These are phyloP conservation scores for Silurus glanis DNA, from an alignment of 2,113 vertebrate species.

Conservation along the genomic window DNA sequence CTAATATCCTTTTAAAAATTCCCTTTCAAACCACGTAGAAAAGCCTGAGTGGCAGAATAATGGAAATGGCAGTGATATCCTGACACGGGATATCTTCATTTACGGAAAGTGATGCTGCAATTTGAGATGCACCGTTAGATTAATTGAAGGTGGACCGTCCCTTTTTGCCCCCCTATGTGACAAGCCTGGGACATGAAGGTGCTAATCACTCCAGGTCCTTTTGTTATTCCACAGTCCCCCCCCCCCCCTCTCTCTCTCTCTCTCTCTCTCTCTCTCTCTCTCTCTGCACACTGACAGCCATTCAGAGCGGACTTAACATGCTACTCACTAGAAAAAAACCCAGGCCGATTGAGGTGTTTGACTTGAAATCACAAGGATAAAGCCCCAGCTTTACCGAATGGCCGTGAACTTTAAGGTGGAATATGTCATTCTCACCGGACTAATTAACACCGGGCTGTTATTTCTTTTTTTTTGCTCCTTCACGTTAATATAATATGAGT, in stretches of 20 bases:
- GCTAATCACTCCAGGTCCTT: constrained; percentile 41
- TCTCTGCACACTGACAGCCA: constrained; percentile 30
- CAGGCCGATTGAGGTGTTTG: constrained; percentile 44
- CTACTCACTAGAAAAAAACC: constrained; percentile 44
- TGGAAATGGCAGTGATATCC: neutral
- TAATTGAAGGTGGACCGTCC: constrained; percentile 19
- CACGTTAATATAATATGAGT: constrained; percentile 70
- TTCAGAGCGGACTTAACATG: constrained; percentile 43
- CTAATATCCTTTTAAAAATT: constrained; percentile 33
- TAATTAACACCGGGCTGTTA: constrained; percentile 66
- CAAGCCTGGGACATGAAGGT: constrained; percentile 41
- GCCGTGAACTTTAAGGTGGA: constrained; percentile 72
- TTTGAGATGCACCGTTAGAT: neutral
- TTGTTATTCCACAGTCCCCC: constrained; percentile 45
- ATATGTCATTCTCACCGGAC: constrained; percentile 59
- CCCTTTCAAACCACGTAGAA: neutral
- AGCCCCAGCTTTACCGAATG: constrained; percentile 63
- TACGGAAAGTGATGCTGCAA: neutral
- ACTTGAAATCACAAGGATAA: constrained; percentile 67
- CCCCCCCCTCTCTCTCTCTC: neutral
- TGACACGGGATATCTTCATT: constrained; percentile 1
- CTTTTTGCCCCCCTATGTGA: constrained; percentile 30
- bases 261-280: neutral
- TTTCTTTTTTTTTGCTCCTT: constrained; percentile 23
- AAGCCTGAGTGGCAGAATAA: neutral